Evolutionary conservation across 2,888 invertebrate genomes (phyloP), one percentile per base, ranked within the genome.

Genomic region (Euclidia mi): DNA sequence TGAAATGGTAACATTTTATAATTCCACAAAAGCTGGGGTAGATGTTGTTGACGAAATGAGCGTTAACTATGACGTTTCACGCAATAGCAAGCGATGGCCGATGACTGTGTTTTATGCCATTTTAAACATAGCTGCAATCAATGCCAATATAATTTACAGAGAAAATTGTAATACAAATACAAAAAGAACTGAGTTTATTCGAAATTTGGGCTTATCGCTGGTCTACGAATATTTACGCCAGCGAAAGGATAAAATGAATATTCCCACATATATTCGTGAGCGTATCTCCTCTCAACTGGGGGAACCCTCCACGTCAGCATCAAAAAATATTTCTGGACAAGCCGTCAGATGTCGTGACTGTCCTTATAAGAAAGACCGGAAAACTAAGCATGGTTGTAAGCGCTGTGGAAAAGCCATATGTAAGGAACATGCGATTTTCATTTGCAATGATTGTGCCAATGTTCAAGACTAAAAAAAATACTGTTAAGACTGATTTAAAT

Each of bases 11-110:
- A 20, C 20, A 3, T 20, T 3, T 4, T 20, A 20, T 20, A 20
- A 20, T 20, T 3, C 2, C 2, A 20, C 20, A 3, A 20, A 20
- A 20, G 20, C 20, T 4, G 20, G 20, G 2, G 4, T 46, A 20
- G 45, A 29, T 44, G 48, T 35, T 47, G 56, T 49, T 48, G 47
- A 34, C 14, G 40, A 34, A 38, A 38, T 46, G 46, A 37, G 17
- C 1, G 46, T 18, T 14, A 46, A 20, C 4, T 20, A 46, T 18
- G 37, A 46, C 17, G 46, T 45, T 25, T 37, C 28, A 28, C 46
- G 46, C 37, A 46, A 46, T 35, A 46, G 46, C 37, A 56, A 62
- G 45, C 41, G 48, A 2, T 46, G 46, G 46, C 28, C 40, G 20
- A 48, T 49, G 34, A 35, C 35, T 17, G 18, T 41, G 10, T 42